Base-by-base conservation (phyloP, 2,797 vertebrate genomes). In the Leptatherina wallacei region DNA sequence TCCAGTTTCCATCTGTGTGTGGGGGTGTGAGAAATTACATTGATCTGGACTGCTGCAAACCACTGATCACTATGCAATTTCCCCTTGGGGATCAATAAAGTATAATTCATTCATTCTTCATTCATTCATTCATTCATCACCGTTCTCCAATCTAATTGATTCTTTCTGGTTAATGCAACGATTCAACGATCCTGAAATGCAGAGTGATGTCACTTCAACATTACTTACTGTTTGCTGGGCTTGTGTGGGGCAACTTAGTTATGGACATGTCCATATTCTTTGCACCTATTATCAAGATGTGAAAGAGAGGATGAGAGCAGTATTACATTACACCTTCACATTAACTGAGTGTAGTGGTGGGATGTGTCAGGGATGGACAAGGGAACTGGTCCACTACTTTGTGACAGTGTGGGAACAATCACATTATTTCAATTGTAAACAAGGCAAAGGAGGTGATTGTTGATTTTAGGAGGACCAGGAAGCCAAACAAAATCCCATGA, bases 121-220 rank as follows among this genome's bases (percentile, higher is more conserved):
- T n/a, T n/a, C n/a, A n/a, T n/a, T n/a, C n/a, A n/a, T n/a, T n/a
- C n/a, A n/a, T n/a, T n/a, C n/a, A n/a, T n/a, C n/a, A n/a, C n/a
- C n/a, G n/a, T 55, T 87, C 84, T 83, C 69, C 75, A 75, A 47
- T 88, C 38, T 63, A n/a, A 40, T 65, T 20, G 42, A 60, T 68
- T 67, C 32, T 65, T 5, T 32, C 33, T 27, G 57, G 42, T 57
- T 30, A 62, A 10, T 60, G 14, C 30, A 49, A 72, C 42, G 20
- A 16, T 40, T 4, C n/a, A n/a, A n/a, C 27, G 66, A 70, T 73
- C 62, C 27, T 69, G 36, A 38, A 73, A 22, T 18, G 59, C 24
- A 16, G 8, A 5, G 20, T 85, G 81, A 85, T 8, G 38, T 85
- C 63, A 71, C 35, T 64, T 70, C 79, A 76, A 83, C 80, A 68